Conservation (phyloP, 1,140 invertebrate genomes). For the Lucilia cuprina region DNA sequence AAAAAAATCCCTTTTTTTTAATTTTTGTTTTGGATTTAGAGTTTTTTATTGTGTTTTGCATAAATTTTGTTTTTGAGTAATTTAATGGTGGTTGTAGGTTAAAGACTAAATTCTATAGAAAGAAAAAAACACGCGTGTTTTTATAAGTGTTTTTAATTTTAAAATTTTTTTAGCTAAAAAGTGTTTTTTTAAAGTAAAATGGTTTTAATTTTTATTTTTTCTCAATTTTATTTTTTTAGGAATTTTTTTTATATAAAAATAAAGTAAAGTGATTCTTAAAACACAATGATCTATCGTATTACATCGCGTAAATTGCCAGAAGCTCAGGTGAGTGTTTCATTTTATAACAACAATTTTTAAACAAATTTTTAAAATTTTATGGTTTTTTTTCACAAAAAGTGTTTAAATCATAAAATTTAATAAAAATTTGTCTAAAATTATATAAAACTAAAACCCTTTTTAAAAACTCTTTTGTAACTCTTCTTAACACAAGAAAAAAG, state of each 20-base stretch:
- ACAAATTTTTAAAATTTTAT: neutral
- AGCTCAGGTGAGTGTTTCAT: conserved; percentile 53
- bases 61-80: neutral
- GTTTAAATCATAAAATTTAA: neutral
- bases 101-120: too few relatives aligned
- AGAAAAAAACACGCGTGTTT: neutral
- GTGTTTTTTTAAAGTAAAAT: neutral
- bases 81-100: too few relatives aligned
- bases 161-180: neutral
- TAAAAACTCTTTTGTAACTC: too few relatives aligned
- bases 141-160: neutral
- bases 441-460: too few relatives aligned
- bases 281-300: conserved; percentile 52
- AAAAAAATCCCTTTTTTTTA: neutral
- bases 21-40: neutral
- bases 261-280: conserved; percentile 25
- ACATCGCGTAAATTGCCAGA: conserved; percentile 56
- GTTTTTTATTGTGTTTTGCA: neutral
- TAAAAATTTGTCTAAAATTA: too few relatives aligned
- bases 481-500: too few relatives aligned
- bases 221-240: conserved; percentile 15
- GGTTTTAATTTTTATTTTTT: too few relatives aligned
- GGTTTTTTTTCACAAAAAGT: neutral
- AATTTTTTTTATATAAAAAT: conserved; percentile 5
- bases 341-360: neutral